These are phyloP conservation scores for Lepidochrysops patricia DNA, from an alignment of 2,888 invertebrate genomes.

Conservation along the genomic window DNA sequence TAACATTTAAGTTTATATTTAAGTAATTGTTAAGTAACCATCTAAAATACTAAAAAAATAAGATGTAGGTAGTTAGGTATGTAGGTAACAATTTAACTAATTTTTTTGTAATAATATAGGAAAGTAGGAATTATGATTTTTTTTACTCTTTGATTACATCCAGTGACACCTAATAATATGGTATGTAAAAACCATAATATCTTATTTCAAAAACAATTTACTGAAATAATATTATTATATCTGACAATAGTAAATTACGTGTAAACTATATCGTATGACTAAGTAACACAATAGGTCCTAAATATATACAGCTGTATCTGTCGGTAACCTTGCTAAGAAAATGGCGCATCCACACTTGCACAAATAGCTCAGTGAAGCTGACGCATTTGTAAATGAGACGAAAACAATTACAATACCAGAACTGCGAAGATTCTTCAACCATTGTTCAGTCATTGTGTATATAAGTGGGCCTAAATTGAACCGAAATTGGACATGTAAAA, in stretches of 20 bases:
- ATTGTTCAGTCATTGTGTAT: neutral
- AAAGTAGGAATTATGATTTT: neutral
- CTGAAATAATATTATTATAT: neutral
- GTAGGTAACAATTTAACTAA: too few species aligned
- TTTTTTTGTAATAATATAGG: too few species aligned
- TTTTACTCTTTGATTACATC: neutral
- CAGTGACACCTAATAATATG: neutral
- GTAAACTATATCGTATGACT: neutral
- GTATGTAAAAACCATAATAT: neutral
- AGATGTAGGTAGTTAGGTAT: too few species aligned
- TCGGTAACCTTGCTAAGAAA: slow-evolving; percentile 9
- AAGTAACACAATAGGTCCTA: neutral
- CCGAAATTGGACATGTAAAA: too few species aligned
- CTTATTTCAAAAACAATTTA: neutral
- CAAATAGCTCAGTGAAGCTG: neutral
- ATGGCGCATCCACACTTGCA: slow-evolving; percentile 16
- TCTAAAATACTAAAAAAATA: too few species aligned
- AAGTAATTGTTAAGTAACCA: too few species aligned
- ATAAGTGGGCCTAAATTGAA: neutral
- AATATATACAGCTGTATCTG: neutral
- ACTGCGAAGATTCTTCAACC: neutral
- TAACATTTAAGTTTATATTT: neutral
- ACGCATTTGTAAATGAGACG: neutral
- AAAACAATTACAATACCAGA: neutral
- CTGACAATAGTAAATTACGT: neutral